Conservation (phyloP, 2,888 invertebrate species). For the Caenorhabditis sp. region DNA sequence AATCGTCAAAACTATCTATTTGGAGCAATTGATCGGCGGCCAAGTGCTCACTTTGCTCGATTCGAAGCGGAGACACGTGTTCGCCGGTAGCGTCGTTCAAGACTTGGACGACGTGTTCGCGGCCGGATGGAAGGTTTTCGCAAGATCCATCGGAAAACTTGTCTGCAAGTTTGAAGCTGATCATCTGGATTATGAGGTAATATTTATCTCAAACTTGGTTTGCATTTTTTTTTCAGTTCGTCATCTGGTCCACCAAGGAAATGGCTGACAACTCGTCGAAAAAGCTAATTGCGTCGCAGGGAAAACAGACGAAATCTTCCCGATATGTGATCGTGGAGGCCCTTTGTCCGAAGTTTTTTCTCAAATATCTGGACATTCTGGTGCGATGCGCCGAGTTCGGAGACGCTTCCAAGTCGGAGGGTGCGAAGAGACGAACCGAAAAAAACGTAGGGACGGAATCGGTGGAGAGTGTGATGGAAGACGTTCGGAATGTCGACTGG, state of each 20-base stretch:
- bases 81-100: slow-evolving; percentile 24
- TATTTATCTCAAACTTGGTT: not conserved
- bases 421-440: not conserved
- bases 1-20: slow-evolving; percentile 38
- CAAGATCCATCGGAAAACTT: slow-evolving; percentile 36
- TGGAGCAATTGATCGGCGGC: slow-evolving; percentile 55
- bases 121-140: slow-evolving; percentile 54
- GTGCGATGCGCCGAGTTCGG: slow-evolving; percentile 56
- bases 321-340: slow-evolving; percentile 43
- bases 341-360: slow-evolving; percentile 48
- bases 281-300: slow-evolving; percentile 11
- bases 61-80: slow-evolving; percentile 45
- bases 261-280: slow-evolving; percentile 28
- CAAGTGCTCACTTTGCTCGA: slow-evolving; percentile 51
- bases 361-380: slow-evolving; percentile 51
- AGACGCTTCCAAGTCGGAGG: slow-evolving; percentile 38
- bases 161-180: slow-evolving; percentile 55
- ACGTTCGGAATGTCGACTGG: slow-evolving; percentile 54
- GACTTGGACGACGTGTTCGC: slow-evolving; percentile 53
- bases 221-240: slow-evolving; percentile 52
- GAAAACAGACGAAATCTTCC: slow-evolving; percentile 16
- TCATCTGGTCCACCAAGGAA: slow-evolving; percentile 52
- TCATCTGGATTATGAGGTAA: slow-evolving; percentile 43
- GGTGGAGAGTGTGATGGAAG: slow-evolving; percentile 49
- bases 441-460: slow-evolving; percentile 26